Percentiles rank a stretch among this genome's conserved stretches.
phyloP scores from a whole-genome alignment of 1,140 invertebrate species.

The Drosophila truncata region DNA sequence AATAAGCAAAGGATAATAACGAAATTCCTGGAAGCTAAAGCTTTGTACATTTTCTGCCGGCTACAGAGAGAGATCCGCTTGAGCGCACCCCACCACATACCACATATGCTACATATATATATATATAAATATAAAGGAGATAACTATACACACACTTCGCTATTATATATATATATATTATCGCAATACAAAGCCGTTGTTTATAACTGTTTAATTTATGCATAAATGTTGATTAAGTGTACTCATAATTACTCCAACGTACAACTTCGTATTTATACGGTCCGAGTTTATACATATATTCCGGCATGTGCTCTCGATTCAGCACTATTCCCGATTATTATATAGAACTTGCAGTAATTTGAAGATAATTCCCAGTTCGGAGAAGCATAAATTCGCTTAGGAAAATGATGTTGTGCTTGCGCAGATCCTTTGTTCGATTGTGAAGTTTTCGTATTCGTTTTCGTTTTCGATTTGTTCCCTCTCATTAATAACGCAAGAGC shows the following conservation, averaged over 20 bases:
- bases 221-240: constrained; percentile 72
- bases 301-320: constrained; percentile 50
- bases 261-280: constrained; percentile 26
- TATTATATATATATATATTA: constrained; percentile 55
- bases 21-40: constrained; percentile 37
- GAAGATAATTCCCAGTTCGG: constrained; percentile 21
- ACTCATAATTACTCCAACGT: constrained; percentile 37
- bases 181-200: constrained; percentile 61
- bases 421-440: constrained; percentile 41
- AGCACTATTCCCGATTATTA: constrained; percentile 37
- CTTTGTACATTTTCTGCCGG: constrained; percentile 66
- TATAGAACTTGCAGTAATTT: neutral
- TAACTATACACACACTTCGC: constrained; percentile 25
- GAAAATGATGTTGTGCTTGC: constrained; percentile 55
- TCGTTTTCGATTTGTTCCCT: constrained; percentile 6
- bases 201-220: constrained; percentile 76
- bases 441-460: constrained; percentile 38
- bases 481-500: constrained; percentile 19
- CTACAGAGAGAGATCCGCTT: constrained; percentile 65
- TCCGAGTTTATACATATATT: constrained; percentile 19
- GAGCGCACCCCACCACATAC: constrained; percentile 56
- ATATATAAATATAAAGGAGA: constrained; percentile 31
- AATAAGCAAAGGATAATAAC: constrained; percentile 44
- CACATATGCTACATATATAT: constrained; percentile 30
- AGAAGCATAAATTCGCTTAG: constrained; percentile 17